A percentile compares a stretch with the other conserved stretches of the same genome.
Evolutionary conservation across 2,888 invertebrate genomes (phyloP).

Genomic region (Andrena flavipes): DNA sequence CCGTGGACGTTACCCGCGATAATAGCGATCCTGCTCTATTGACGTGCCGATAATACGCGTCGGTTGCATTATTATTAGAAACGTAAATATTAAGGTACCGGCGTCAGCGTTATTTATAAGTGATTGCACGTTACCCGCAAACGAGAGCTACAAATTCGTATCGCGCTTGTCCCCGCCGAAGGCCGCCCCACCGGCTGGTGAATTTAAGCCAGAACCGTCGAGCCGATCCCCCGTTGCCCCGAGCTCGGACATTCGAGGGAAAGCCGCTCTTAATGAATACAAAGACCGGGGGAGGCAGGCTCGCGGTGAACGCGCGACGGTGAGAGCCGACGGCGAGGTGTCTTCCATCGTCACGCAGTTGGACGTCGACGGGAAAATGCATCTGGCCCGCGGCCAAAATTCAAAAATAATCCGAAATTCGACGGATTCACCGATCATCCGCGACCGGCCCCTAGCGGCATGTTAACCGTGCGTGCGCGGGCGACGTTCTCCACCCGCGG

Average conservation of each 20-base stretch:
- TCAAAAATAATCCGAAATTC: conserved; percentile 72
- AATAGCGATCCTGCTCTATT: conserved; percentile 20
- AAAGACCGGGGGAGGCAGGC: conserved; percentile 12
- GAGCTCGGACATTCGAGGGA: neutral
- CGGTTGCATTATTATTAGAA: conserved; percentile 54
- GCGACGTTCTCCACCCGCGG: neutral
- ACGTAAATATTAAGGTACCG: conserved; percentile 55
- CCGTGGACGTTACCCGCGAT: conserved; percentile 10
- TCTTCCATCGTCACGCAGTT: conserved; percentile 59
- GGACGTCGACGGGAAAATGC: conserved; percentile 61
- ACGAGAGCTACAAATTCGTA: conserved; percentile 45
- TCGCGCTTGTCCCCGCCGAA: conserved; percentile 31
- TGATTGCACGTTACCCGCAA: conserved; percentile 52
- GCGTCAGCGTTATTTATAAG: conserved; percentile 56
- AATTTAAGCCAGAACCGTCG: no score
- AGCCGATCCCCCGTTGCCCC: neutral
- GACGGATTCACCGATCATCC: conserved; percentile 60
- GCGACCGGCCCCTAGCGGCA: conserved; percentile 4
- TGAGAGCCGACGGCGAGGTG: conserved; percentile 48
- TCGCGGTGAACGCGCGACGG: neutral
- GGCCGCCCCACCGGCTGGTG: neutral
- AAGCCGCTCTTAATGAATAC: neutral
- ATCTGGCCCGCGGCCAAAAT: conserved; percentile 69
- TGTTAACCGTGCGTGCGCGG: no score
- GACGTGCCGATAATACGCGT: conserved; percentile 40